Evolutionary conservation across 2,888 invertebrate species (phyloP), one percentile per base, ranked within the genome.

Genomic region (Bruchidius siliquastri): DNA sequence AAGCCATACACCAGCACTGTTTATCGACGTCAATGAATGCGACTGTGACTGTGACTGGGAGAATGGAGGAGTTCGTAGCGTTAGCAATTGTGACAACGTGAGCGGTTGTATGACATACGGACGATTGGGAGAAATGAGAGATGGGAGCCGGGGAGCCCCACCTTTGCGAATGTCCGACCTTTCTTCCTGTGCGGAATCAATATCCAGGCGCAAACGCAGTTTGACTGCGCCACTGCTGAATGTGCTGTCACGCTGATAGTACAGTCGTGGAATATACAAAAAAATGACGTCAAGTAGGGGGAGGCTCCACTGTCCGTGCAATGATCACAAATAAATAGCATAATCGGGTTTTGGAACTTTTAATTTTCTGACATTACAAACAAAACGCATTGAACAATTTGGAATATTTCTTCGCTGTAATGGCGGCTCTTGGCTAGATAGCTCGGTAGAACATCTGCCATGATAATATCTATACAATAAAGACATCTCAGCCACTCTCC

Each of bases 151-250:
- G 49, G 49, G 81, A 80, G 82, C 84, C 84, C 83, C 83, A 83
- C 84, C 84, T 84, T 82, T 78, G 79, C 79, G 77, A 76, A 75
- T 73, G 74, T 70, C 68, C 76, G 78, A 77, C 77, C 77, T 77
- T 75, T 74, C 69, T 22, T 26, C 74, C 72, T 72, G 70, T 49
- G 76, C 69, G 67, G 74, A 82, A 84, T 84, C 84, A 84, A 84
- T 84, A 84, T 75, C 77, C 73, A 78, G 78, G 83, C 84, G 84
- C 84, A 78, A 82, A 83, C 82, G 81, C 81, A 76, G 75, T 82
- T 73, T 73, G 72, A 73, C 73, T 79, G 80, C 80, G 78, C 80
- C 68, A 68, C 68, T 68, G 21, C 22, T 22, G 21, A 49, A 49
- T 13, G 1, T 49, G n/a, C 49, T 13, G 18, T 18, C 49, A 49